Conservation (phyloP, 2,888 invertebrate species). For the Pediacus dermestoides region DNA sequence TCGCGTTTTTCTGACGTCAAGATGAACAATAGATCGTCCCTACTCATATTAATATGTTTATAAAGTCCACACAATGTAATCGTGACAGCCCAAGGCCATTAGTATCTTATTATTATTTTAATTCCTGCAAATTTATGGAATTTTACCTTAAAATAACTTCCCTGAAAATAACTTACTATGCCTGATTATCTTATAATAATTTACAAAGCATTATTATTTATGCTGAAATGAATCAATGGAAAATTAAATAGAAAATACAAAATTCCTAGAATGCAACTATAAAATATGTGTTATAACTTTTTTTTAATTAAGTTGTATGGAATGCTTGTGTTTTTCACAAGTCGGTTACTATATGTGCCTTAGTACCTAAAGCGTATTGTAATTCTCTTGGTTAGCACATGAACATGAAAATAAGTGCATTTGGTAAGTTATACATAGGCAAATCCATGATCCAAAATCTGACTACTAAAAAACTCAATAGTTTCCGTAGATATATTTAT, state of each 20-base stretch:
- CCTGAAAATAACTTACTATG: conserved; percentile 16
- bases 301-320: no score
- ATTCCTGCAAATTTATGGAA: conserved; percentile 41
- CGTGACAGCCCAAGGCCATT: conserved; percentile 39
- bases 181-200: conserved; percentile 18
- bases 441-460: no score
- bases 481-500: no score
- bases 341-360: no score
- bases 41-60: conserved; percentile 36
- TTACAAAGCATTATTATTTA: conserved; percentile 17
- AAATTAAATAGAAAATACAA: conserved; percentile 14
- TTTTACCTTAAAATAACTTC: conserved; percentile 32
- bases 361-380: no score
- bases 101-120: conserved; percentile 40
- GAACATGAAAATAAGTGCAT: no score
- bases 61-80: conserved; percentile 42
- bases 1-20: conserved; percentile 12
- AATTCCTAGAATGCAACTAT: no score
- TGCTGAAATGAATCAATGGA: conserved; percentile 17
- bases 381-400: no score
- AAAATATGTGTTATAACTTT: no score
- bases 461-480: no score
- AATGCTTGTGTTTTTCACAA: no score
- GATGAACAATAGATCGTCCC: conserved; percentile 15
- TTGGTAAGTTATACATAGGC: no score